A percentile compares a stretch with the other conserved stretches of the same genome.
phyloP scores from a whole-genome alignment of 2,797 vertebrate genomes.

The Xenentodon cancila region DNA sequence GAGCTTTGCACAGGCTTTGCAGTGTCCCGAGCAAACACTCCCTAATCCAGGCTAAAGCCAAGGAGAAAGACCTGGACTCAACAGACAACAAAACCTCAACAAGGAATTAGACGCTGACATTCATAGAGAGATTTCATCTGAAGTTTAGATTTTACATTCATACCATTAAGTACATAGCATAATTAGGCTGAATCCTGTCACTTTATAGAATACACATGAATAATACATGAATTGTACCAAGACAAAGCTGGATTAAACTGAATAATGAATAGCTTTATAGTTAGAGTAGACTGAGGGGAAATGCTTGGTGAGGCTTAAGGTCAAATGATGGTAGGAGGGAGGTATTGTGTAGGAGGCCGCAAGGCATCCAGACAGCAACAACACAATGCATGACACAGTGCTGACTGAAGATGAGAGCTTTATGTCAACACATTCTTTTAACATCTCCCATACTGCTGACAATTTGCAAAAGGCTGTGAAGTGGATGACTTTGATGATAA shows the following conservation, averaged over 20 bases:
- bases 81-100: slow-evolving; percentile 51
- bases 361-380: slow-evolving; percentile 15
- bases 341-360: slow-evolving; percentile 12
- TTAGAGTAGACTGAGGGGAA: slow-evolving; percentile 36
- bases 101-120: slow-evolving; percentile 26
- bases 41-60: slow-evolving; percentile 64
- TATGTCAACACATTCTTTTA: slow-evolving; percentile 40
- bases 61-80: slow-evolving; percentile 64
- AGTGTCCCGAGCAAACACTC: slow-evolving; percentile 64
- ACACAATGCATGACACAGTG: slow-evolving; percentile 12
- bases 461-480: slow-evolving; percentile 47
- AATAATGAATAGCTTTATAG: slow-evolving; percentile 38
- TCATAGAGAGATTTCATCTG: slow-evolving; percentile 32
- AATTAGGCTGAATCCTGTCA: slow-evolving; percentile 41
- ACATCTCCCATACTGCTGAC: slow-evolving; percentile 37
- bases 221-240: slow-evolving; percentile 49
- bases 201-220: slow-evolving; percentile 44
- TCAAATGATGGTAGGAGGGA: slow-evolving; percentile 49
- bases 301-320: slow-evolving; percentile 57
- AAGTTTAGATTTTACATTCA: slow-evolving; percentile 29
- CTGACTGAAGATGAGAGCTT: slow-evolving; percentile 23
- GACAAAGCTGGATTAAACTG: slow-evolving; percentile 38
- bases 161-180: slow-evolving; percentile 6
- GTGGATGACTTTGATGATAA: slow-evolving; percentile 42
- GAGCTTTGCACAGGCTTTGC: slow-evolving; percentile 45